Percentiles rank a stretch among this genome's conserved stretches.
phyloP scores from a whole-genome alignment of 2,113 vertebrate species.

The Ctenodactylus gundi region DNA sequence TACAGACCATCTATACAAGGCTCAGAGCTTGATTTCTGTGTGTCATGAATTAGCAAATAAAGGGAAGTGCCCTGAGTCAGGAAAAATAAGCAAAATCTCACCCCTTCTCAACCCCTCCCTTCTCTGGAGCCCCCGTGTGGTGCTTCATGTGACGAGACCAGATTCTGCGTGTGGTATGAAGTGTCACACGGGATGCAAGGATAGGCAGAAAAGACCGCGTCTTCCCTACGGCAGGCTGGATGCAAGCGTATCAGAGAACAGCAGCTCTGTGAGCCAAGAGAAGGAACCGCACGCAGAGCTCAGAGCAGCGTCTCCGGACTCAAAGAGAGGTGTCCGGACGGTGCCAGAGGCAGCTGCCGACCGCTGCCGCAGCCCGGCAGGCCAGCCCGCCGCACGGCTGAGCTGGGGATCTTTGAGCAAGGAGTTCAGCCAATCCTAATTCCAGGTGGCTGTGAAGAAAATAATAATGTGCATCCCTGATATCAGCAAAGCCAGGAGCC shows the following conservation, averaged over 20 bases:
- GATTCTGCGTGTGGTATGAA: background rate
- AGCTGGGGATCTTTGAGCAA: background rate
- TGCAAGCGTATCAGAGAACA: background rate
- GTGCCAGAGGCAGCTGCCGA: background rate
- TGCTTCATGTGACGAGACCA: background rate
- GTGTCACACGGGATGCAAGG: background rate
- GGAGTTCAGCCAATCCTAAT: background rate
- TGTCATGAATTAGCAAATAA: background rate
- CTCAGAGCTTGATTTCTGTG: background rate
- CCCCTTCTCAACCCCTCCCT: background rate
- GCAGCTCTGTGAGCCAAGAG: background rate
- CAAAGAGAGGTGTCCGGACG: background rate
- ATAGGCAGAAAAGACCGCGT: background rate
- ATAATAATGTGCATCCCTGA: background rate
- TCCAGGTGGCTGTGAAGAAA: background rate
- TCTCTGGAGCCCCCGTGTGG: background rate
- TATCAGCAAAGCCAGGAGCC: background rate
- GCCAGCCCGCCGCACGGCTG: background rate
- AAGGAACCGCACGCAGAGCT: background rate
- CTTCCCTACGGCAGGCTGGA: background rate
- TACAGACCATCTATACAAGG: background rate
- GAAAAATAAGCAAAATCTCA: background rate
- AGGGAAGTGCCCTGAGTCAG: background rate
- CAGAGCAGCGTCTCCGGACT: background rate
- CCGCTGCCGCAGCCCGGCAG: rapidly evolving